phyloP scores from a whole-genome alignment of 2,888 invertebrate species.

The Danaus chrysippus region DNA sequence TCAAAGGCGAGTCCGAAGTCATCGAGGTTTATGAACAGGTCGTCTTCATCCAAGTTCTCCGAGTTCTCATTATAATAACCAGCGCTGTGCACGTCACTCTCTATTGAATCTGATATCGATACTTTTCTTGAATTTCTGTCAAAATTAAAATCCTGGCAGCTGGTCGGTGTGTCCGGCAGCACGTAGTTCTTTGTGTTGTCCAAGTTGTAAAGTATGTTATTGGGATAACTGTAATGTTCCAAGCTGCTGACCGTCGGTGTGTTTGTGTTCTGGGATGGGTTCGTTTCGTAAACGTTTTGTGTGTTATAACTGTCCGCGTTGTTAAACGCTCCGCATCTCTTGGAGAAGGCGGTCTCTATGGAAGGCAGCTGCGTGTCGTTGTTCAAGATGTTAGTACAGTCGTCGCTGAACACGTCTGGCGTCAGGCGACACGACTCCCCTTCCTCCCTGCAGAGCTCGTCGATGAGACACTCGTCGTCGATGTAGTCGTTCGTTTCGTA shows the following conservation, averaged over 20 bases:
- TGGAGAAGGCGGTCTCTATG: conserved; percentile 70
- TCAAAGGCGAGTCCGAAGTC: conserved; percentile 66
- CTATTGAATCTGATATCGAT: conserved; percentile 67
- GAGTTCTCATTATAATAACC: conserved; percentile 69
- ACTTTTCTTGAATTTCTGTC: conserved; percentile 60
- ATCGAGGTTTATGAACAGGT: conserved; percentile 69
- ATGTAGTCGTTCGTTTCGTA: conserved; percentile 64
- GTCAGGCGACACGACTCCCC: conserved; percentile 57
- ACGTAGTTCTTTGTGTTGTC: conserved; percentile 59
- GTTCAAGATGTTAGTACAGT: conserved; percentile 49
- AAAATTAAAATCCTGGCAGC: conserved; percentile 65
- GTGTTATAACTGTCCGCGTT: conserved; percentile 41
- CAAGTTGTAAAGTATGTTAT: conserved; percentile 66
- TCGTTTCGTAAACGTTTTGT: conserved; percentile 34
- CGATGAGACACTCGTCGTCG: conserved; percentile 70
- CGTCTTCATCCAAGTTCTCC: conserved; percentile 68
- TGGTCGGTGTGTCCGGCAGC: conserved; percentile 68
- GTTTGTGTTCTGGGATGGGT: conserved; percentile 34
- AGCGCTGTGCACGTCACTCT: conserved; percentile 67
- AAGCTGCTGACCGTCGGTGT: conserved; percentile 52
- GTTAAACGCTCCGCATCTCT: conserved; percentile 57
- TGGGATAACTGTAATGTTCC: conserved; percentile 72
- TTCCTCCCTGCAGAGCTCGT: conserved; percentile 71
- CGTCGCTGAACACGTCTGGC: conserved; percentile 61
- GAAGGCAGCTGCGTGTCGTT: conserved; percentile 62